phyloP scores from a whole-genome alignment of 2,113 vertebrate genomes.

The Neolamprologus modestus region DNA sequence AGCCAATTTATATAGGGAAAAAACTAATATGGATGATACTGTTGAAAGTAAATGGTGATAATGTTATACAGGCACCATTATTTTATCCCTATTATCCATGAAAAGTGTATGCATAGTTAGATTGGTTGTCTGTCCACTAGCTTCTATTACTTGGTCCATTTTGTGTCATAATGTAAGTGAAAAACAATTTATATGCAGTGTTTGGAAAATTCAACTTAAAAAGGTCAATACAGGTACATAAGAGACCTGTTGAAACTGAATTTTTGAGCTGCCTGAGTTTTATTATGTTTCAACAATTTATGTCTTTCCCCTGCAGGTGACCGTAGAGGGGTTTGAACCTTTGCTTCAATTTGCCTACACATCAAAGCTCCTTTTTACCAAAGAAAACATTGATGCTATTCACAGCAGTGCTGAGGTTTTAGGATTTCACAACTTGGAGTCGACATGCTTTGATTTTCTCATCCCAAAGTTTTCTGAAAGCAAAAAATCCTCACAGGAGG shows the following conservation, averaged over 20 bases:
- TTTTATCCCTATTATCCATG: neutral
- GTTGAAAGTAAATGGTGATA: neutral
- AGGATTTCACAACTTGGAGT: slow-evolving; percentile 86
- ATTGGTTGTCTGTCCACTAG: neutral
- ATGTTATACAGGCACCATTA: neutral
- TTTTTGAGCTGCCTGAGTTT: neutral
- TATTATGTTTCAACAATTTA: neutral
- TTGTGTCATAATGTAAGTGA: neutral
- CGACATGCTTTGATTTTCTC: slow-evolving; percentile 92
- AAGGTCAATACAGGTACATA: neutral
- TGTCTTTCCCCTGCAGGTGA: slow-evolving; percentile 73
- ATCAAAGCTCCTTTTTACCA: slow-evolving; percentile 86
- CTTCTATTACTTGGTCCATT: neutral
- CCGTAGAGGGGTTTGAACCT: slow-evolving; percentile 88
- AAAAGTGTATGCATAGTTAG: neutral
- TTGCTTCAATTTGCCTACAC: slow-evolving; percentile 95
- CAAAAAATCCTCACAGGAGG: slow-evolving; percentile 56
- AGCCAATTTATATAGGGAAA: neutral
- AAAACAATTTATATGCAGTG: neutral
- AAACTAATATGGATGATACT: neutral
- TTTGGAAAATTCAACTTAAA: neutral
- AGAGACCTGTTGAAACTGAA: neutral
- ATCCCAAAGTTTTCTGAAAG: slow-evolving; percentile 81
- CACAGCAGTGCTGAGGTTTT: slow-evolving; percentile 82
- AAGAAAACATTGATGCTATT: slow-evolving; percentile 89